Percentiles rank a stretch among this genome's conserved stretches.
phyloP scores from a whole-genome alignment of 2,113 vertebrate species.

The Serilophus lunatus region DNA sequence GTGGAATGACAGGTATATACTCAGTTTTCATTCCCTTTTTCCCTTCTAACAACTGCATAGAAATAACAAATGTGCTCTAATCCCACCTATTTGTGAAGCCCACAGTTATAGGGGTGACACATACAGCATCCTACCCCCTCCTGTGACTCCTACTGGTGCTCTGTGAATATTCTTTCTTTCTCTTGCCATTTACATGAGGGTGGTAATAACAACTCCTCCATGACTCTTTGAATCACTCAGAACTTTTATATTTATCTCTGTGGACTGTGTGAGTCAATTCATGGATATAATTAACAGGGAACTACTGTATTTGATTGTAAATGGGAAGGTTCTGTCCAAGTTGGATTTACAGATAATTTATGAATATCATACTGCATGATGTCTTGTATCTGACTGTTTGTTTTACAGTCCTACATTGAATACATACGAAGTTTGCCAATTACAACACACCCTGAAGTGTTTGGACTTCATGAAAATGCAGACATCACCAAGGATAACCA shows the following conservation, averaged over 20 bases:
- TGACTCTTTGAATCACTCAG: not conserved
- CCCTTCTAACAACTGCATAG: not conserved
- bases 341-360: not conserved
- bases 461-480: slow-evolving; percentile 90
- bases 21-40: not conserved
- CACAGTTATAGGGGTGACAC: not conserved
- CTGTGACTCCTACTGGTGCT: not conserved
- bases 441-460: slow-evolving; percentile 84
- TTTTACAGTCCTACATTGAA: slow-evolving; percentile 80
- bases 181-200: not conserved
- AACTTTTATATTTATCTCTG: not conserved
- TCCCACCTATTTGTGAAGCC: not conserved
- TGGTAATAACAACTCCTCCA: not conserved
- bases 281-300: not conserved
- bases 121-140: not conserved
- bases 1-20: not conserved
- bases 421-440: slow-evolving; percentile 85
- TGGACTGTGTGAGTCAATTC: not conserved
- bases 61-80: not conserved
- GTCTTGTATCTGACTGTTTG: slow-evolving; percentile 6
- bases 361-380: not conserved
- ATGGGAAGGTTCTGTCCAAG: not conserved
- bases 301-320: not conserved
- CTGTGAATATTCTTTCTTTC: not conserved
- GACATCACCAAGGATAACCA: slow-evolving; percentile 95